These are phyloP conservation scores for Machimus rusticus DNA, from an alignment of 2,888 invertebrate genomes.

Conservation along the genomic window DNA sequence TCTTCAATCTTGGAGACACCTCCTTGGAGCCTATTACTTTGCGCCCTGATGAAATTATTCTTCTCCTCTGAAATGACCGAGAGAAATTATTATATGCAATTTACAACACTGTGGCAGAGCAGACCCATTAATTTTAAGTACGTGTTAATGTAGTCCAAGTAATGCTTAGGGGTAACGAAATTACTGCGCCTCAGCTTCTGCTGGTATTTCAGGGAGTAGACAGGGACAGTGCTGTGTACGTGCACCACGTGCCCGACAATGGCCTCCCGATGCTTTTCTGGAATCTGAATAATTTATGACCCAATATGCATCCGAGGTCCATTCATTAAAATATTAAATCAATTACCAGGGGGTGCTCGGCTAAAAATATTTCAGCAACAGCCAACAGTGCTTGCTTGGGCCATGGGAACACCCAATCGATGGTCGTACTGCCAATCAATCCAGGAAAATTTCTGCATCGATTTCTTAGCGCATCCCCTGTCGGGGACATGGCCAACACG, in stretches of 20 bases:
- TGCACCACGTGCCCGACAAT: constrained; percentile 87
- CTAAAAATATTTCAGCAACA: constrained; percentile 84
- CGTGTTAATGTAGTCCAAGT: constrained; percentile 83
- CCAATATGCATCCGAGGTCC: not conserved
- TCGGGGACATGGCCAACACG: constrained; percentile 90
- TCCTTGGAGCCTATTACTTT: constrained; percentile 58
- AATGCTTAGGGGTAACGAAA: constrained; percentile 92
- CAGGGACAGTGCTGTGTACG: constrained; percentile 79
- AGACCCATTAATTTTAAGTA: constrained; percentile 76
- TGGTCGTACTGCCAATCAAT: constrained; percentile 88
- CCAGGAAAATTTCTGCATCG: constrained; percentile 92
- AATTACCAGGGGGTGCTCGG: constrained; percentile 69
- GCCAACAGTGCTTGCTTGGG: constrained; percentile 87
- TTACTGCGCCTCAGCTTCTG: constrained; percentile 79
- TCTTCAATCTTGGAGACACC: constrained; percentile 74
- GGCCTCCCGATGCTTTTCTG: constrained; percentile 70
- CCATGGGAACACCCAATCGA: constrained; percentile 96
- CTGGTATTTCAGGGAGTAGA: constrained; percentile 77
- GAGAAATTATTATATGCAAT: not conserved
- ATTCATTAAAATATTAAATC: constrained; percentile 15
- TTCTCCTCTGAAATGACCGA: constrained; percentile 55
- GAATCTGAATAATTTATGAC: constrained; percentile 64
- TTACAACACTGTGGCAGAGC: not conserved
- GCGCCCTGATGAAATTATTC: constrained; percentile 56
- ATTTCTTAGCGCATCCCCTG: constrained; percentile 81